Evolutionary conservation across 2,888 invertebrate species (phyloP), one percentile per base, ranked within the genome.

Genomic region (Drosophila fungiperda): DNA sequence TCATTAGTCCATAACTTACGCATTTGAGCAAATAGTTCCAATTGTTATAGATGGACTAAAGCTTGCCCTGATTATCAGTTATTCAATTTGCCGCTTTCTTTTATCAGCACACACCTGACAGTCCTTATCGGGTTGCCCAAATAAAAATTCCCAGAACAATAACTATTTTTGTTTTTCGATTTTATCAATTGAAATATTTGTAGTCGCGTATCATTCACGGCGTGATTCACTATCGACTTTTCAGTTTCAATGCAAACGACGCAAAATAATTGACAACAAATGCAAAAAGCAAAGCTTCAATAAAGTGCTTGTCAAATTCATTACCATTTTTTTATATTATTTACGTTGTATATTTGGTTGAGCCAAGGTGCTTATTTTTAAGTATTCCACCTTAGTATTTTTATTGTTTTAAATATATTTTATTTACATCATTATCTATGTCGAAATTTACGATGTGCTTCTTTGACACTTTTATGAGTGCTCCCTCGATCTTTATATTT

Each of bases 181-280:
- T 32, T 45, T 45, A 33, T 35, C 49, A 60, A 36, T 60, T 60
- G 50, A 23, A 45, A 72, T 40, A 77, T 59, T 60, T 60, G 23
- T 53, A 50, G 61, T 3, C 2, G 7, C 7, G 38, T 68, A 55
- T 68, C 61, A 33, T 32, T 20, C 20, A 23, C 29, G 29, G 12
- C 38, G 57, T 87, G 82, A 87, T 48, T 87, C 87, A 82, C 45
- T 8, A 6, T 17, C 48, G 36, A 52, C 57, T 42, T 66, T 67
- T 66, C 45, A 72, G 49, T 71, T 61, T 69, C 69, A 79, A 60
- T 68, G 64, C 52, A 57, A 62, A 65, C 72, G 35, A 40, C 40
- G 35, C 63, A 61, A 20, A 57, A 54, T 40, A 20, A 23, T 38
- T 40, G 72, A 63, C 61, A 62, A 63, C 7, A 12, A 61, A 61